These are phyloP conservation scores for cattle (Bos taurus) DNA, from an alignment of 2,113 vertebrate species.

Conservation along the genomic window ARS-UCD2.0 NC_037330.1:77547501-77548000, in stretches of 20 bases:
- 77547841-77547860: not conserved
- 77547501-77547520: not conserved
- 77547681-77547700: not conserved
- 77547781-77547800: not conserved
- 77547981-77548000: not conserved
- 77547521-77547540: not conserved
- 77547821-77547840: not conserved
- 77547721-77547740: not conserved
- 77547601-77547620: not conserved
- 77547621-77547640: not conserved
- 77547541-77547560: not conserved
- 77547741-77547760: not conserved
- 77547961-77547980: not conserved
- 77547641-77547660: not conserved
- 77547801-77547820: not conserved
- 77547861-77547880: not conserved
- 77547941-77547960: not conserved
- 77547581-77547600: not conserved
- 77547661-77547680: accelerated
- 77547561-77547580: not conserved
- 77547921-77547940: not conserved
- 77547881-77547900: not conserved
- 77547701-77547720: not conserved
- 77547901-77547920: not conserved
- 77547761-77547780: not conserved